Base-by-base conservation (phyloP, 2,113 vertebrate genomes). In the Coreoperca whiteheadi region DNA sequence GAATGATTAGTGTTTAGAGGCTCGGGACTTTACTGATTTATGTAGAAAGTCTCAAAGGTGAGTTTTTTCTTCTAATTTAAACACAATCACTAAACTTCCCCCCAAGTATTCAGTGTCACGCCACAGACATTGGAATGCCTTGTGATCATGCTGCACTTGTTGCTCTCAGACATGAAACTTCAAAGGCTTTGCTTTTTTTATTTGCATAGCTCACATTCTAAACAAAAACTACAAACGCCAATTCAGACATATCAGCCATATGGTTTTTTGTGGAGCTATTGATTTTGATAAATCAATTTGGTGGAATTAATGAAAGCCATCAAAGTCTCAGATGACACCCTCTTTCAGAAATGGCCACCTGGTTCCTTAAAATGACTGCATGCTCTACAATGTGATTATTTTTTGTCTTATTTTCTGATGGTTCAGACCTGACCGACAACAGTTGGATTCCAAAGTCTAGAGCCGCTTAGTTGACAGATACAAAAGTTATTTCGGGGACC, bases 1-100 rank as follows among this genome's bases (percentile, higher is more conserved):
- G 81, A 95, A 92, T 94, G 93, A 95, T 95, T 95, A 95, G 91
- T 95, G 93, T 95, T 95, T 94, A 95, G 94, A 94, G 93, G 92
- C 91, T 94, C 79, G 69, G 84, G 87, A 93, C 93, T 93, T 95
- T 90, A 94, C 93, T 93, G 94, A 95, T 95, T 94, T 94, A 94
- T 94, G 91, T 94, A 93, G 88, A 94, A 95, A 93, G 91, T 94
- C 93, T 94, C 79, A 89, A 93, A 95, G 94, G 94, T 94, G 93
- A 93, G 91, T 94, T 94, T 94, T 94, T 94, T 94, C 93, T 93
- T 92, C 92, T 93, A 91, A 94, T 94, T 95, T 94, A 94, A 95
- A 94, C 91, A 93, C 92, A 95, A 94, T 94, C 93, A 94, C 91
- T 86, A 86, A 85, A 78, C 84, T 74, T 78, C 90, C 87, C 86